Evolutionary conservation across 2,888 invertebrate genomes (phyloP), one percentile per base, ranked within the genome.

Genomic region (Halictus ligatus): DNA sequence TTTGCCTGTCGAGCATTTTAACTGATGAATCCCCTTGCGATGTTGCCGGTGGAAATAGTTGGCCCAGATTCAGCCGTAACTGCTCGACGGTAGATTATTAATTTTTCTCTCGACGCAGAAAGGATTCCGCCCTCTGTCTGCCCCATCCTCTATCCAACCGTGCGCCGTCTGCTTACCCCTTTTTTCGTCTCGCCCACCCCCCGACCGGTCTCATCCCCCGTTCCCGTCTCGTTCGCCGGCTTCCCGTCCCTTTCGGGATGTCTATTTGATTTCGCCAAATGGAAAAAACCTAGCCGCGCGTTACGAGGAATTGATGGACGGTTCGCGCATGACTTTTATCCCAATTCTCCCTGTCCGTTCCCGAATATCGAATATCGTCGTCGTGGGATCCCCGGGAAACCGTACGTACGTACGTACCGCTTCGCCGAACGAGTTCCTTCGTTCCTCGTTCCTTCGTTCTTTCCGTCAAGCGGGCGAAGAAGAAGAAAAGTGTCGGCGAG

Each of bases 51-150:
- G 86, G 80, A 89, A 90, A 89, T 90, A 90, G 90, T 90, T 90
- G 90, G 90, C 90, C 88, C 88, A 88, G 89, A 90, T 90, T 90
- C 89, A 88, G 80, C 82, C 74, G 85, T 83, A 89, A 86, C 82
- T 88, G 88, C 87, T 89, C 85, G 75, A 83, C 86, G 84, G 84
- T 87, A 84, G 90, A 90, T 90, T 90, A 90, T 90, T 90, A 89
- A 90, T 90, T 90, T 90, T 89, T 89, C 90, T 90, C 85, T 83
- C 82, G 84, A 58, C 81, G 81, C 83, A 84, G 75, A 89, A 84
- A 86, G 89, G 86, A 88, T 84, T 87, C 81, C 40, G 21, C 71
- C 25, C 77, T 60, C 74, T 81, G 69, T 79, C 87, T 75, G 50
- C 84, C 43, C 69, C 80, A 50, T 25, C 29, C 75, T 46, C 80